Evolutionary conservation across 2,888 invertebrate genomes (phyloP), one percentile per base, ranked within the genome.

Genomic region (Chloromyia formosa): DNA sequence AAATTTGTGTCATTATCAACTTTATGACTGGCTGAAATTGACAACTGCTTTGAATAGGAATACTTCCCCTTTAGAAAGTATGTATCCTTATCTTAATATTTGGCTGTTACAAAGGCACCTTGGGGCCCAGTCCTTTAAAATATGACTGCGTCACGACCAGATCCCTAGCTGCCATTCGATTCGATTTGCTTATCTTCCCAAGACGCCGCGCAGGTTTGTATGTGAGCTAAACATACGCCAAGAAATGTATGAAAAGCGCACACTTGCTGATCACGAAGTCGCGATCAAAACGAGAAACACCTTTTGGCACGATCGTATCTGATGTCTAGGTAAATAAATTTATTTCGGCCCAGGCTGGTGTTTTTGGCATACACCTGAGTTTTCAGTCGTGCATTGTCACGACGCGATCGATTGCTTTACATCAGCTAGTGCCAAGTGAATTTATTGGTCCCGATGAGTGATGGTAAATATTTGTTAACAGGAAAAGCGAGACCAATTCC

Each of bases 261-360:
- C 72, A 74, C 75, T 75, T 75, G 68, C 73, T 73, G 75, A 76
- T 76, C 76, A 76, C 76, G 76, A 76, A 75, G 73, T 76, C 54
- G 53, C 69, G 75, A 76, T 75, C 75, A 69, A 53, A 73, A 72
- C 35, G 66, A 74, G 71, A 75, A 76, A 76, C 76, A 76, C 76
- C 75, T 76, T 76, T 76, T 75, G 73, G 73, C 76, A 76, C 76
- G 76, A 76, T 76, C 75, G 68, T 76, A 76, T 76, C 76, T 73
- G n/a, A n/a, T n/a, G n/a, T n/a, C n/a, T 73, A 64, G 75, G 73
- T 75, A 76, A 73, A 76, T 76, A 76, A 76, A 76, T 75, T 76
- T 75, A 60, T 58, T 76, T 76, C 69, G 72, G 58, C 40, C 16
- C 16, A 16, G 53, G 53, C 53, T 22, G 60, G 74, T 74, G 74